Conservation (phyloP, 2,888 invertebrate genomes). For the Tenthredo notha region DNA sequence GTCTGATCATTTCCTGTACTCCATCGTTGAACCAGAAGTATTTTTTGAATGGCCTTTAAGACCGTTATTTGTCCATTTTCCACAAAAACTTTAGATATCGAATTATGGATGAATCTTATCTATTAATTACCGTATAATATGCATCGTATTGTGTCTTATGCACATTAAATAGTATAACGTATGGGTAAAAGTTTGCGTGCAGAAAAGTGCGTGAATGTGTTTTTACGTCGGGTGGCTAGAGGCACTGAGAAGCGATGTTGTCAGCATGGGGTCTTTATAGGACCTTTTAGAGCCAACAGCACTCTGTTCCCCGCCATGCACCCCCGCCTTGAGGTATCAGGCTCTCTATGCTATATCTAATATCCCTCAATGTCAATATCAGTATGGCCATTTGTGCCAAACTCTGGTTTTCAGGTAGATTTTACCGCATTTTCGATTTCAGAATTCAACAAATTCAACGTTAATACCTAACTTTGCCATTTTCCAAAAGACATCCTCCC, state of each 20-base stretch:
- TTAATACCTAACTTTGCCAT: not conserved
- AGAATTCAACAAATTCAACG: not conserved
- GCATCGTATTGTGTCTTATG: not conserved
- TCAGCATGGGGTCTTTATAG: constrained; percentile 54
- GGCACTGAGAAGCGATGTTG: constrained; percentile 52
- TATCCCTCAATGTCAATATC: constrained; percentile 47
- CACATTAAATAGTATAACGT: not conserved
- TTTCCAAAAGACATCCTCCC: not conserved
- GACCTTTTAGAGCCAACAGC: constrained; percentile 54
- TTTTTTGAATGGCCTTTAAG: not conserved
- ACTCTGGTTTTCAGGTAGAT: not conserved
- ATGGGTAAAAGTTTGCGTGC: not conserved
- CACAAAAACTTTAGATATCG: not conserved
- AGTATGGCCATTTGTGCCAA: constrained; percentile 11
- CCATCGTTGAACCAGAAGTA: not conserved
- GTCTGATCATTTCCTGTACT: not conserved
- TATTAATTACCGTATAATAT: not conserved
- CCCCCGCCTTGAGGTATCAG: constrained; percentile 46
- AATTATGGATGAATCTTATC: not conserved
- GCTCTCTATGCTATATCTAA: constrained; percentile 29
- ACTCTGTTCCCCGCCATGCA: constrained; percentile 53
- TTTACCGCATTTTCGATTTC: not conserved
- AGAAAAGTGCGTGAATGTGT: constrained; percentile 33
- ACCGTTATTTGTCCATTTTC: not conserved
- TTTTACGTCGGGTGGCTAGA: constrained; percentile 1